Percentiles rank a stretch among this genome's conserved stretches.
These are phyloP conservation scores for Campylomormyrus tamandua DNA, from an alignment of 2,113 vertebrate species.

Conservation along the genomic window DNA sequence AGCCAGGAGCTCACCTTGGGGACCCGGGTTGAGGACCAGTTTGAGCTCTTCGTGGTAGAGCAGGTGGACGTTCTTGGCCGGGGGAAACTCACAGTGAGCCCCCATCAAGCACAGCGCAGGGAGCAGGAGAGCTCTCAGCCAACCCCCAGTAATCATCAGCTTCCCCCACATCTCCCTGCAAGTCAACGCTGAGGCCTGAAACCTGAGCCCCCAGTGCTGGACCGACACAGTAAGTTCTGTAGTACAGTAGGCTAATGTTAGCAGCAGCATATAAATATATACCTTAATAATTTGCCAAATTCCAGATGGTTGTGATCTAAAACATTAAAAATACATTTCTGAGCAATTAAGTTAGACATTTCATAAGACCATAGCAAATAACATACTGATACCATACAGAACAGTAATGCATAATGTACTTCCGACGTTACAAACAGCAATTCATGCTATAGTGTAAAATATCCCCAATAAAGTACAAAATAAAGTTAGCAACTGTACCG, in stretches of 20 bases:
- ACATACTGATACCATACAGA: background rate
- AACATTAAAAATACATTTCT: background rate
- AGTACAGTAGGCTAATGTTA: background rate
- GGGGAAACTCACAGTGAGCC: conserved; percentile 40
- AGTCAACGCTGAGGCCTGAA: background rate
- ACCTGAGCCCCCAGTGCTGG: background rate
- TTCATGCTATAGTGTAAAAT: background rate
- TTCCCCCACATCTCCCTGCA: background rate
- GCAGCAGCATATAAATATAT: background rate
- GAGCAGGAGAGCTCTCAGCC: conserved; percentile 23
- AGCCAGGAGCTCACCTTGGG: conserved; percentile 55
- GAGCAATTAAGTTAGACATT: background rate
- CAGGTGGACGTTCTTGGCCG: conserved; percentile 61
- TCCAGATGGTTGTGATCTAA: background rate
- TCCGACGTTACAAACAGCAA: background rate
- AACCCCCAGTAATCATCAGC: conserved; percentile 37
- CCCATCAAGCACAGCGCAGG: conserved; percentile 41
- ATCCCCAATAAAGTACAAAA: background rate
- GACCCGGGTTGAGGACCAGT: conserved; percentile 55
- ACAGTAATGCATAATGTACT: background rate
- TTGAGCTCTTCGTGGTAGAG: conserved; percentile 52
- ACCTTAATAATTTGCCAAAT: background rate
- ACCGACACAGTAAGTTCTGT: background rate
- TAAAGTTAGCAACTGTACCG: background rate
- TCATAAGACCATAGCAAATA: background rate